Evolutionary conservation across 2,888 invertebrate genomes (phyloP), one percentile per base, ranked within the genome.

Genomic region (Mesochorus sp.): DNA sequence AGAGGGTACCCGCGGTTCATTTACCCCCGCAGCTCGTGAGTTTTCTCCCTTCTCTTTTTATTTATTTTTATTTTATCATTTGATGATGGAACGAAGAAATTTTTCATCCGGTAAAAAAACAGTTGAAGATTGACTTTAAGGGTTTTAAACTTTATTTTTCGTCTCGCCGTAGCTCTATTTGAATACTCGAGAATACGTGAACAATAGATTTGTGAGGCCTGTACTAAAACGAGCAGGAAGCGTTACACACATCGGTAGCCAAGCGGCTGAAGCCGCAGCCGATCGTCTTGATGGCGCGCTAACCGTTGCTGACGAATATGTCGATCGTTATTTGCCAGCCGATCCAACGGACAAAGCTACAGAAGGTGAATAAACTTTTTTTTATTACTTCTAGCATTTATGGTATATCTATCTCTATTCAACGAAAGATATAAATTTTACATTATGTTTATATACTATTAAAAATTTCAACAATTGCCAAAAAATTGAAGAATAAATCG

Each of bases 1-100:
- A 95, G 85, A 94, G 94, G 76, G 95, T 97, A 55, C 97, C 97
- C 0, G 94, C 95, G 0, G 95, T 97, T 77, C 94, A 95, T 88
- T 92, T 97, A 82, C 96, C 97, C 3, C 97, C 97, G 5, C 94
- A 97, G 92, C 94, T 95, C 93, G 97, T 97, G 92, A 94, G 93
- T 66, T 39, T 28, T 0, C 3, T 21, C 3, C 17, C 5, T 1
- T 10, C 10, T 24, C 14, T 8, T 8, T 1, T 17, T 5, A 3
- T 6, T 1, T 8, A 19, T 47, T 47, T 19, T 19, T 8, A 12
- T n/a, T n/a, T n/a, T n/a, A n/a, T n/a, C n/a, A n/a, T n/a, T n/a
- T n/a, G n/a, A n/a, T n/a, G n/a, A n/a, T n/a, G n/a, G n/a, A 2
- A 39, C 39, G 39, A 39, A 12, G 12, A 39, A 34, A 31, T 39